Percentiles rank a stretch among this genome's conserved stretches.
phyloP scores from a whole-genome alignment of 2,797 vertebrate genomes.

The Leptatherina wallacei region DNA sequence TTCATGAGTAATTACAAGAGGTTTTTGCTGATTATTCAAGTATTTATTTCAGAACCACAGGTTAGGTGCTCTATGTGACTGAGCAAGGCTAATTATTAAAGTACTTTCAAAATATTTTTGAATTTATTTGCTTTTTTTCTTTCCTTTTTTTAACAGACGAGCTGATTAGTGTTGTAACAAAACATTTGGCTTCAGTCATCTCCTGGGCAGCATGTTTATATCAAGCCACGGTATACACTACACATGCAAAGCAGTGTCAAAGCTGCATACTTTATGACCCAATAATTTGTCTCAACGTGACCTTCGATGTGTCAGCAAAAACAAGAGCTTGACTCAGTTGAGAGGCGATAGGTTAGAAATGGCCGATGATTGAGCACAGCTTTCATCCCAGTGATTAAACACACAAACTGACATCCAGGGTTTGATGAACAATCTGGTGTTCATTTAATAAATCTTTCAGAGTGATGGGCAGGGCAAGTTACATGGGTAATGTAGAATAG shows the following conservation, averaged over 20 bases:
- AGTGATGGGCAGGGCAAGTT: slow-evolving; percentile 28
- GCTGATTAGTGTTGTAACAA: slow-evolving; percentile 31
- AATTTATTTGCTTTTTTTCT: slow-evolving; percentile 38
- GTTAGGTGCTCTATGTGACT: slow-evolving; percentile 27
- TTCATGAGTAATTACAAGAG: slow-evolving; percentile 39
- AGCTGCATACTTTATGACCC: slow-evolving; percentile 39
- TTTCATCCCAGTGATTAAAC: slow-evolving; percentile 65
- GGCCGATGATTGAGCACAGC: slow-evolving; percentile 49
- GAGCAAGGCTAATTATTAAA: slow-evolving; percentile 34
- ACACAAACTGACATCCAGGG: slow-evolving; percentile 45
- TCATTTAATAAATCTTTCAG: slow-evolving; percentile 57
- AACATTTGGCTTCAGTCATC: slow-evolving; percentile 32
- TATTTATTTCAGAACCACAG: slow-evolving; percentile 26
- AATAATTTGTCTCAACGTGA: slow-evolving; percentile 43
- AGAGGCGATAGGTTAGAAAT: slow-evolving; percentile 52
- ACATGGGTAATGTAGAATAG: neutral
- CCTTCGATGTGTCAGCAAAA: slow-evolving; percentile 60
- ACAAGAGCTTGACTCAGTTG: slow-evolving; percentile 45
- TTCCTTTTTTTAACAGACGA: slow-evolving; percentile 24
- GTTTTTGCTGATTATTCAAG: slow-evolving; percentile 27
- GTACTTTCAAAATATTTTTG: slow-evolving; percentile 18
- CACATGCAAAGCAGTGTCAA: slow-evolving; percentile 26
- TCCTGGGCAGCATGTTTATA: slow-evolving; percentile 15
- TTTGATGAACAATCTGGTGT: slow-evolving; percentile 63
- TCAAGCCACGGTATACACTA: slow-evolving; percentile 5